Base-by-base conservation (phyloP, 1,140 invertebrate species). In the Drosophila fuyamai region DNA sequence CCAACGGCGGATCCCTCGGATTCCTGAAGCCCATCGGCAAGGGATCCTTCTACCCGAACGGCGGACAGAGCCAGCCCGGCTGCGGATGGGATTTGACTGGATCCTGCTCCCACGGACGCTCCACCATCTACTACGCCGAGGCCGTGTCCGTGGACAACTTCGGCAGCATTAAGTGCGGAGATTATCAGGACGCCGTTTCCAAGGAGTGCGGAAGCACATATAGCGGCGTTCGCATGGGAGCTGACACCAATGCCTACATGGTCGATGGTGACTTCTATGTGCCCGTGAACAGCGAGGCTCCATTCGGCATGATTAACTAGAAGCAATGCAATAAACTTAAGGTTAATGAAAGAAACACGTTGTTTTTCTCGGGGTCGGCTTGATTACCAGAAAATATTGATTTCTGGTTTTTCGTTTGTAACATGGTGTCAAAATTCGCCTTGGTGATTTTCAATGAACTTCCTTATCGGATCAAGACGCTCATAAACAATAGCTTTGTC, bases 71-170 rank as follows among this genome's bases (percentile, higher is more conserved):
- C 4, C 95, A 95, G 72, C 94, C 94, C 2, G 95, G 94, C 5
- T 95, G 94, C 58, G 14, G 56, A 1, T 2, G 78, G n/a, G 91
- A 92, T 63, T 36, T 93, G 6, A 68, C 72, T n/a, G 92, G 93
- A 2, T 44, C 59, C 14, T 94, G 94, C 70, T 85, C 93, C 32
- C 94, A 94, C 50, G 71, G 74, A 9, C 92, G 93, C 10, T 93
- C 95, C 4, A 94, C 94, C 38, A 91, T 92, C 83, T 95, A 93
- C 62, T 95, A 94, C 71, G 91, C 94, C 4, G 95, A 95, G 89
- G 94, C 81, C 6, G 80, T 89, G 0, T 0, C 27, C 1, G 0
- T 67, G 40, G 73, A 89, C 14, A 72, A 88, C 63, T 89, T 89
- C 62, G 93, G 61, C 16, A 51, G 60, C 54, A 67, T 86, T 3